A percentile compares a stretch with the other conserved stretches of the same genome.
Evolutionary conservation across 2,113 vertebrate genomes (phyloP).

Genomic region (Brachypteracias leptosomus): DNA sequence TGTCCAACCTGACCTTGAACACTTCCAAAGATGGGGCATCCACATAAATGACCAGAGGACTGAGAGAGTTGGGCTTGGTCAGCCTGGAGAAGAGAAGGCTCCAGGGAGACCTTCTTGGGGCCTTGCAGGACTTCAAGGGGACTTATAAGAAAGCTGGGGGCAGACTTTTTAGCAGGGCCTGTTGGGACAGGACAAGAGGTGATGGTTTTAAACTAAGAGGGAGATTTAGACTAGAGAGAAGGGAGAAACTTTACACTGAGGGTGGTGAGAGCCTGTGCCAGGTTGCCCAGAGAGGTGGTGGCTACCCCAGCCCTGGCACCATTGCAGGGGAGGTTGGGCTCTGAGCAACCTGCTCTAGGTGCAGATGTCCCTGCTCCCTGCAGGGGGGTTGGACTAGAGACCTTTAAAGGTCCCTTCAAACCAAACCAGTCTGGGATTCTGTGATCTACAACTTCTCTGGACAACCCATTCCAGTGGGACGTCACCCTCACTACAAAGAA

Average conservation of each 20-base stretch:
- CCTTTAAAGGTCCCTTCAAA: neutral
- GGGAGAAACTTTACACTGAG: neutral
- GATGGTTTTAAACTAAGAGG: neutral
- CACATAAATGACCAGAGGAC: neutral
- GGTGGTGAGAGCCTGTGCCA: neutral
- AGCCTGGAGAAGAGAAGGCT: neutral
- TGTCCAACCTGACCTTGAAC: neutral
- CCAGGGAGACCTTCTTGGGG: neutral
- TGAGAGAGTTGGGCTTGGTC: neutral
- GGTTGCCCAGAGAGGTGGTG: neutral
- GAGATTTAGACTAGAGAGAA: neutral
- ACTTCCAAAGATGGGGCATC: neutral
- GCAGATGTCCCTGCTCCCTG: too few relatives aligned
- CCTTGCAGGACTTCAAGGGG: neutral
- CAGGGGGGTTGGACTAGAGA: too few relatives aligned
- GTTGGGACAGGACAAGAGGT: neutral
- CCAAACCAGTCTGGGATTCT: neutral
- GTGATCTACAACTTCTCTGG: neutral
- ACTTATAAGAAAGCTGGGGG: neutral
- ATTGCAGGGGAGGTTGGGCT: too few relatives aligned
- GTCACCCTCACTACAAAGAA: neutral
- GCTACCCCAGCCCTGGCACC: too few relatives aligned
- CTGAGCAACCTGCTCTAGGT: too few relatives aligned
- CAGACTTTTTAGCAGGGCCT: neutral
- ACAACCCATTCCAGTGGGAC: neutral